Evolutionary conservation across 1,140 invertebrate genomes (phyloP), one percentile per base, ranked within the genome.

Genomic region (Drosophila seguyi): DNA sequence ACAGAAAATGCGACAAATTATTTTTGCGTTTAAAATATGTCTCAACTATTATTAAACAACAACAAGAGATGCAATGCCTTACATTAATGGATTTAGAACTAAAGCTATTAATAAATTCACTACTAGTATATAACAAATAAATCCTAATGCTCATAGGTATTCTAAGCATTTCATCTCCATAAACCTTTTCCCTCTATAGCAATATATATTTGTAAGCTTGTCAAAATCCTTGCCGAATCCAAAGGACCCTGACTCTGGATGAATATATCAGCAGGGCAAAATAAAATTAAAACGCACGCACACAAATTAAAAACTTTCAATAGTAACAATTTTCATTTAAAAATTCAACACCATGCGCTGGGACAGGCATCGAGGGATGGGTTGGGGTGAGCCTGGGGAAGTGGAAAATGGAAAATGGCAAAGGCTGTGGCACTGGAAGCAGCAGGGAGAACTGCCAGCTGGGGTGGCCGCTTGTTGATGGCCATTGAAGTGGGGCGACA

Each of bases 221-320:
- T 8, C 69, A 62, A 67, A 66, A 10, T 4, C 0, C 22, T 34
- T 42, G 11, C 6, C 14, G 29, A 67, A 48, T 7, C 41, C 34
- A 18, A 11, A 27, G 42, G 48, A 67, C 73, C 39, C 59, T 1
- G 29, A 45, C 34, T 34, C 18, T 22, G 27, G 34, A 38, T 50
- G 34, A 31, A 53, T 58, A 53, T 73, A 83, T 69, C 44, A 75
- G 58, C 74, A 71, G 68, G 44, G 61, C 38, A 59, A 71, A 79
- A 85, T 85, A 81, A 90, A 85, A 90, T 81, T 79, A 85, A 77
- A 85, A 81, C 57, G 61, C 53, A 75, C 69, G 48, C 86, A 73
- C 80, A 80, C 80, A 88, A 88, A 88, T 90, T 88, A 90, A 88
- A 88, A 88, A 88, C 85, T 88, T 88, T 88, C 85, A 90, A 88